Percentiles rank a stretch among this genome's conserved stretches.
Evolutionary conservation across 2,113 vertebrate genomes (phyloP).

Genomic region (Bufo bufo): DNA sequence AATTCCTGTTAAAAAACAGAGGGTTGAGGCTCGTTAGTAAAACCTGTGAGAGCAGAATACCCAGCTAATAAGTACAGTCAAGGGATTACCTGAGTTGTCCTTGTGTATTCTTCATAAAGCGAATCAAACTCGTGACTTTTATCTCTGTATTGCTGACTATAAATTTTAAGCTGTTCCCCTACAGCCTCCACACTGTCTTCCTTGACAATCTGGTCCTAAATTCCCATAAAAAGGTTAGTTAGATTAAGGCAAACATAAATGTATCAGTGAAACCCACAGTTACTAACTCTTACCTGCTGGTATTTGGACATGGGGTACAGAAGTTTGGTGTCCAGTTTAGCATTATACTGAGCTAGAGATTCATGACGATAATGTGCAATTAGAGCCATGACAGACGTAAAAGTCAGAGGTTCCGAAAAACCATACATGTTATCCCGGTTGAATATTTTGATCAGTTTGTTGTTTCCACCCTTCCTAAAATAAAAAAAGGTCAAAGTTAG

Average conservation of each 20-base stretch:
- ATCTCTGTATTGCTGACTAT: constrained; percentile 83
- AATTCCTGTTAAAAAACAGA: constrained; percentile 70
- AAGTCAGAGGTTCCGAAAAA: constrained; percentile 80
- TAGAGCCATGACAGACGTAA: constrained; percentile 77
- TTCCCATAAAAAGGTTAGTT: background rate
- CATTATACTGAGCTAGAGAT: constrained; percentile 80
- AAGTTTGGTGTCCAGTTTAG: constrained; percentile 80
- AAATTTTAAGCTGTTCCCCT: constrained; percentile 80
- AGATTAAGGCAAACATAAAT: background rate
- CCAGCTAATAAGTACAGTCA: background rate
- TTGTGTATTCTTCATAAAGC: constrained; percentile 80
- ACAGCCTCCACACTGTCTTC: constrained; percentile 79
- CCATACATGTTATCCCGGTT: constrained; percentile 79
- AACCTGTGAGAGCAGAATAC: background rate
- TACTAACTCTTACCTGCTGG: constrained; percentile 73
- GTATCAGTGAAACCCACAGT: background rate
- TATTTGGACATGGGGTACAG: constrained; percentile 82
- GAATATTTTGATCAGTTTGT: constrained; percentile 83
- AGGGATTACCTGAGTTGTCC: constrained; percentile 74
- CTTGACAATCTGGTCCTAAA: constrained; percentile 71
- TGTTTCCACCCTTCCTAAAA: constrained; percentile 79
- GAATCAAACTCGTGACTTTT: constrained; percentile 82
- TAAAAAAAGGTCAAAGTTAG: background rate
- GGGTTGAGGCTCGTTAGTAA: background rate
- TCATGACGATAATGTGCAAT: constrained; percentile 82